A percentile compares a stretch with the other conserved stretches of the same genome.
These are phyloP conservation scores for Acridotheres tristis DNA, from an alignment of 2,797 vertebrate genomes.

Conservation along the genomic window DNA sequence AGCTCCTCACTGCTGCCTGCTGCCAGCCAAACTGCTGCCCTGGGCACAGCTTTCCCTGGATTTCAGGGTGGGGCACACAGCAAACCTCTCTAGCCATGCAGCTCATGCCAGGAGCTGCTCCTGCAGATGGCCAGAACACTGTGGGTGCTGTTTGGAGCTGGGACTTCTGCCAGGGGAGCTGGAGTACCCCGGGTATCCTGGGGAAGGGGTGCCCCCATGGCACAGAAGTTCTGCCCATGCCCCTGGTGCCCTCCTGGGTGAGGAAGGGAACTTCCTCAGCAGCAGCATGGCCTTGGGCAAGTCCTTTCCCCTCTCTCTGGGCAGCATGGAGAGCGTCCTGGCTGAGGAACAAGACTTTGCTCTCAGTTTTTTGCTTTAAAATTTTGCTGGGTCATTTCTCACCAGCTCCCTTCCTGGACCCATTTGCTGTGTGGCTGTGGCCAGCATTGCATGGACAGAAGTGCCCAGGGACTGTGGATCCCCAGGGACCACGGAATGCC, in stretches of 20 bases:
- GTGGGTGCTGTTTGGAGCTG: fast-evolving
- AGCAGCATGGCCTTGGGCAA: background rate
- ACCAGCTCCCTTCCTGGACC: background rate
- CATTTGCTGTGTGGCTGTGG: background rate
- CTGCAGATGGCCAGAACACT: fast-evolving
- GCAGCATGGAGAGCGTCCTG: background rate
- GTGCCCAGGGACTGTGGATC: background rate
- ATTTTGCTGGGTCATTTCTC: background rate
- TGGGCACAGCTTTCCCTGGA: background rate
- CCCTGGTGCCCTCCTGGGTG: background rate
- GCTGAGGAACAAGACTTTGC: background rate
- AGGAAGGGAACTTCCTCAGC: background rate
- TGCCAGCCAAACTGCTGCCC: background rate
- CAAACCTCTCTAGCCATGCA: background rate
- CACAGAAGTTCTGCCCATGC: background rate
- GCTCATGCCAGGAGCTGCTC: background rate
- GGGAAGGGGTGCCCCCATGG: too few relatives aligned
- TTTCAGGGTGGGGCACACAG: background rate
- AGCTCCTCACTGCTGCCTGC: background rate
- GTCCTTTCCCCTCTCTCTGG: background rate
- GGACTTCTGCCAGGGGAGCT: background rate
- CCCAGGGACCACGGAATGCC: background rate
- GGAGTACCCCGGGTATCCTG: background rate
- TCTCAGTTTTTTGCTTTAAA: background rate
- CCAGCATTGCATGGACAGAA: background rate